Conservation (phyloP, 2,113 vertebrate genomes). For the Grammomys dolichurus region DNA sequence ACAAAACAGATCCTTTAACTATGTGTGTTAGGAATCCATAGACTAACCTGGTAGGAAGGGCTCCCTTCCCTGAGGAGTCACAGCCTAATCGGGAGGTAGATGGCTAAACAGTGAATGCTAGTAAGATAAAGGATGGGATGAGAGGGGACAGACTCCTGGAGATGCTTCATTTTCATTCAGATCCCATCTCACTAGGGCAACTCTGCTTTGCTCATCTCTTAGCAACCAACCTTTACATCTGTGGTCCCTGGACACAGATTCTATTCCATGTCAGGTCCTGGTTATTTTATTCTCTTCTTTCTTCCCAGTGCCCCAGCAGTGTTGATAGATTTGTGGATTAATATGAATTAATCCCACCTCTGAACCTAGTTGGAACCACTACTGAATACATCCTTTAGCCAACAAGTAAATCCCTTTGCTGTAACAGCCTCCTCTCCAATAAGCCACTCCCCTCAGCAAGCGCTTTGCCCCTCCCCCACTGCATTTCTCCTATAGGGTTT, state of each 20-base stretch:
- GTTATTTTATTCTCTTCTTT: not conserved
- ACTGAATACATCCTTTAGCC: not conserved
- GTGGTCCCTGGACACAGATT: not conserved
- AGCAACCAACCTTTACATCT: not conserved
- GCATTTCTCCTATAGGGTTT: not conserved
- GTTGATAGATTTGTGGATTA: not conserved
- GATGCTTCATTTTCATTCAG: not conserved
- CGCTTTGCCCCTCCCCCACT: no score
- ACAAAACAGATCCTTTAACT: not conserved
- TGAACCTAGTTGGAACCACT: not conserved
- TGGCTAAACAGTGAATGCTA: not conserved
- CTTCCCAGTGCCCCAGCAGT: not conserved
- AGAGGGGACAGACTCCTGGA: no score
- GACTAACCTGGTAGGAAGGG: not conserved
- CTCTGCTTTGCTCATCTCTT: not conserved
- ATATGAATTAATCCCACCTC: not conserved
- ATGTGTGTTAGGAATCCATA: not conserved
- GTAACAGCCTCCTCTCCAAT: not conserved
- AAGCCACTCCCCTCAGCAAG: not conserved
- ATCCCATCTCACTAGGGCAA: not conserved
- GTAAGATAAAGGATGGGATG: not conserved
- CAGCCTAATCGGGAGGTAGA: not conserved
- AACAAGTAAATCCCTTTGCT: not conserved
- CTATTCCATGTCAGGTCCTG: not conserved
- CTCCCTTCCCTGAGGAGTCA: not conserved